Evolutionary conservation across 2,888 invertebrate species (phyloP), one percentile per base, ranked within the genome.

Genomic region (Nycteola revayana): DNA sequence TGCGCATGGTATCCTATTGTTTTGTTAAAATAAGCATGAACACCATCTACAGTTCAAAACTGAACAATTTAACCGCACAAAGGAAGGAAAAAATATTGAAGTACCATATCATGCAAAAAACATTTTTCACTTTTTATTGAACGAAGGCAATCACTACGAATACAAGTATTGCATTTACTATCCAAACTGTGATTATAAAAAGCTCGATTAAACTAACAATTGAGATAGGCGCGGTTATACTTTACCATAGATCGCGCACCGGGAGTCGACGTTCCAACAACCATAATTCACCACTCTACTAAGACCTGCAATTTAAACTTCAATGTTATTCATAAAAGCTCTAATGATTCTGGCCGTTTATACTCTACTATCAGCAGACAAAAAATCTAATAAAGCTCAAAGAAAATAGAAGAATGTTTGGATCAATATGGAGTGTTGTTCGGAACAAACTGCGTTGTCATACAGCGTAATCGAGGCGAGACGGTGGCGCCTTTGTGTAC

Each of bases 371-470:
- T 66, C 49, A 44, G 25, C 28, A 30, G 37, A 68, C 66, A 84
- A 84, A 84, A 86, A 85, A 85, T 79, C 66, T 74, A 85, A 86
- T 86, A 83, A 79, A 76, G 81, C 72, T 66, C 69, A 75, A 73
- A 46, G 74, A 77, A 85, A 86, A 84, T 82, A 80, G 72, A 83
- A 39, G 68, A 82, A 76, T 75, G 79, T 80, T 82, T 81, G 87
- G 87, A 87, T 87, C 87, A 86, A 87, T 88, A 88, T 88, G 87
- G 86, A 70, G 83, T 77, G 85, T 82, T 81, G 81, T 80, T 76
- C 75, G 54, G 60, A 67, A 62, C 73, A 84, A 86, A 86, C 71
- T 80, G 88, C 88, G 77, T 81, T 82, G 88, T 87, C 88, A 88
- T 87, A 87, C 80, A 75, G 77, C 75, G 83, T 87, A 88, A 87